Evolutionary conservation across 1,140 invertebrate genomes (phyloP).

Genomic region (Ceratina japonica): DNA sequence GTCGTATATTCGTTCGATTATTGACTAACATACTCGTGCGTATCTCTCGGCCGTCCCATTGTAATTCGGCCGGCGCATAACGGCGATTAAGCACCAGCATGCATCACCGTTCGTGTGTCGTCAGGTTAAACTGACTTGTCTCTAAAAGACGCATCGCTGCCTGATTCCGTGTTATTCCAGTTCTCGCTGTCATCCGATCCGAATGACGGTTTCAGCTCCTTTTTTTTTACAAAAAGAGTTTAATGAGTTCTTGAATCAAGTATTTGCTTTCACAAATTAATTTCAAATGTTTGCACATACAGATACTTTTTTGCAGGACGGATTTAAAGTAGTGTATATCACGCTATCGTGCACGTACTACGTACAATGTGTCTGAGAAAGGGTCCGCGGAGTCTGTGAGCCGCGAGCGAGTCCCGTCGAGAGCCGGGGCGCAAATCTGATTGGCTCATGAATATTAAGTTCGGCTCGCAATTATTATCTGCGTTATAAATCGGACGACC

Average conservation of each 20-base stretch:
- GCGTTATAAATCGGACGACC: constrained; percentile 79
- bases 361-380: constrained; percentile 70
- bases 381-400: constrained; percentile 60
- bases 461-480: constrained; percentile 80
- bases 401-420: constrained; percentile 72
- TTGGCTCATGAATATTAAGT: constrained; percentile 81
- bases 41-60: constrained; percentile 15
- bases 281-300: too few species aligned
- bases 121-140: constrained; percentile 62
- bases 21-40: constrained; percentile 26
- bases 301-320: too few species aligned
- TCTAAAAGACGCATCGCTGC: constrained; percentile 53
- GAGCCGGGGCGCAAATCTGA: constrained; percentile 78
- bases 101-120: constrained; percentile 47
- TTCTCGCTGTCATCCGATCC: too few species aligned
- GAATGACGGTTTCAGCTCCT: too few species aligned
- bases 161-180: too few species aligned
- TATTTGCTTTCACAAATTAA: too few species aligned
- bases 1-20: constrained; percentile 36
- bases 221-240: too few species aligned
- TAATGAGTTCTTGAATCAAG: too few species aligned
- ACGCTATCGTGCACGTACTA: too few species aligned
- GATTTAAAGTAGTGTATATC: too few species aligned
- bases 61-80: constrained; percentile 55
- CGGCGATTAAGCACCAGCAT: constrained; percentile 57